phyloP scores from a whole-genome alignment of 2,113 vertebrate species.

The Semicossyphus pulcher region DNA sequence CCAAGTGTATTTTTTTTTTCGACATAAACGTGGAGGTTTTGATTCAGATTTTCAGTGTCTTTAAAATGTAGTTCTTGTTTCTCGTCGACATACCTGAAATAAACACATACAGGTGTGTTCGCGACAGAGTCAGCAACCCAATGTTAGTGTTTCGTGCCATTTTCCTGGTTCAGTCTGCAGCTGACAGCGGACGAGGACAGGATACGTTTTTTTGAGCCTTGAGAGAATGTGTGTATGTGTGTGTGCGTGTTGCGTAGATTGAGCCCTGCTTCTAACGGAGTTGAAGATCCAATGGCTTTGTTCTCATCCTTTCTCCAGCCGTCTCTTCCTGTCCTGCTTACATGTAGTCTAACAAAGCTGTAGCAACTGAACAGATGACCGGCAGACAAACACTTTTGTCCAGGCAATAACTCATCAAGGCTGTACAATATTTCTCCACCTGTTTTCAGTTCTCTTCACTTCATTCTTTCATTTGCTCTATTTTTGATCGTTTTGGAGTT shows the following conservation, averaged over 20 bases:
- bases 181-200: slow-evolving; percentile 19
- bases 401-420: slow-evolving; percentile 84
- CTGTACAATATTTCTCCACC: slow-evolving; percentile 84
- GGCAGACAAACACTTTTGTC: slow-evolving; percentile 75
- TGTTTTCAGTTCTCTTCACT: slow-evolving; percentile 52
- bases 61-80: slow-evolving; percentile 49
- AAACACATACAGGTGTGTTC: slow-evolving; percentile 24
- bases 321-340: slow-evolving; percentile 49
- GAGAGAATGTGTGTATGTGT: slow-evolving; percentile 11
- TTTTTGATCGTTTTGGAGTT: slow-evolving; percentile 89
- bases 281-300: slow-evolving; percentile 48
- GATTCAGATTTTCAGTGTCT: slow-evolving; percentile 42
- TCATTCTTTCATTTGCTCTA: slow-evolving; percentile 59
- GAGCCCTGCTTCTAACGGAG: slow-evolving; percentile 26
- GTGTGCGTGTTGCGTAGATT: slow-evolving; percentile 8
- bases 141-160: slow-evolving; percentile 67
- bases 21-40: slow-evolving; percentile 8
- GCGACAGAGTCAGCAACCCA: slow-evolving; percentile 1
- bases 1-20: slow-evolving; percentile 44
- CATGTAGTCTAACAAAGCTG: slow-evolving; percentile 57
- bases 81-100: slow-evolving; percentile 42
- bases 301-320: slow-evolving; percentile 39
- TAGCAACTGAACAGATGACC: slow-evolving; percentile 73
- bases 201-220: slow-evolving; percentile 23
- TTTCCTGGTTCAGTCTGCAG: slow-evolving; percentile 37